Percentiles rank a stretch among this genome's conserved stretches.
phyloP scores from a whole-genome alignment of 2,113 vertebrate genomes.

The Silurus glanis region DNA sequence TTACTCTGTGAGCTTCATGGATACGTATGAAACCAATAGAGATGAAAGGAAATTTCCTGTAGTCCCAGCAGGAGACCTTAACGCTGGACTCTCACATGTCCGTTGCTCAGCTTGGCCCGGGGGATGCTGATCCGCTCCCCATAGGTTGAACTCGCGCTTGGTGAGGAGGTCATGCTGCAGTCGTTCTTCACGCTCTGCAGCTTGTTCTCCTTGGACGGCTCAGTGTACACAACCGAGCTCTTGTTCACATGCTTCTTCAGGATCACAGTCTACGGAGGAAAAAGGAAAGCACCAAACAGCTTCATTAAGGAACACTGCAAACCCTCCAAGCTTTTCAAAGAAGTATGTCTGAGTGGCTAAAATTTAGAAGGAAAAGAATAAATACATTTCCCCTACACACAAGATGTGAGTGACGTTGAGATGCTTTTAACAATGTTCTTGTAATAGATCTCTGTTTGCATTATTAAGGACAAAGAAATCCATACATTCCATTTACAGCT shows the following conservation, averaged over 20 bases:
- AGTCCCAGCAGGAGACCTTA: constrained; percentile 61
- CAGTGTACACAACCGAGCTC: constrained; percentile 76
- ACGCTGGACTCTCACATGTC: constrained; percentile 64
- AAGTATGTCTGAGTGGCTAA: not conserved
- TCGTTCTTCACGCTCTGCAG: constrained; percentile 74
- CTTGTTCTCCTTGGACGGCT: constrained; percentile 76
- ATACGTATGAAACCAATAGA: constrained; percentile 52
- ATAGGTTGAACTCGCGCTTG: constrained; percentile 64
- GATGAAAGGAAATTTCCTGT: constrained; percentile 50
- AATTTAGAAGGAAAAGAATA: not conserved
- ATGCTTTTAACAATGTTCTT: constrained; percentile 23
- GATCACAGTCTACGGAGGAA: constrained; percentile 69
- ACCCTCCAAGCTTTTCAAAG: not conserved
- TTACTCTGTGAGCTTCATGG: constrained; percentile 42
- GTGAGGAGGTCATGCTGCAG: constrained; percentile 71
- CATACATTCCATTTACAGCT: constrained; percentile 41
- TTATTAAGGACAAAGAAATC: constrained; percentile 21
- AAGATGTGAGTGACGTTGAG: not conserved
- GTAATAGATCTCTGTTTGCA: constrained; percentile 1
- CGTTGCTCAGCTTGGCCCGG: constrained; percentile 72
- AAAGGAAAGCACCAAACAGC: constrained; percentile 8
- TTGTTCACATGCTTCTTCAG: constrained; percentile 79
- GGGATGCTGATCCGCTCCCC: constrained; percentile 75
- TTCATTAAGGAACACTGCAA: constrained; percentile 26
- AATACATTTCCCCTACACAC: constrained; percentile 36